Evolutionary conservation across 2,888 invertebrate genomes (phyloP), one percentile per base, ranked within the genome.

Genomic region (Gastracanthus pulcherrimus): DNA sequence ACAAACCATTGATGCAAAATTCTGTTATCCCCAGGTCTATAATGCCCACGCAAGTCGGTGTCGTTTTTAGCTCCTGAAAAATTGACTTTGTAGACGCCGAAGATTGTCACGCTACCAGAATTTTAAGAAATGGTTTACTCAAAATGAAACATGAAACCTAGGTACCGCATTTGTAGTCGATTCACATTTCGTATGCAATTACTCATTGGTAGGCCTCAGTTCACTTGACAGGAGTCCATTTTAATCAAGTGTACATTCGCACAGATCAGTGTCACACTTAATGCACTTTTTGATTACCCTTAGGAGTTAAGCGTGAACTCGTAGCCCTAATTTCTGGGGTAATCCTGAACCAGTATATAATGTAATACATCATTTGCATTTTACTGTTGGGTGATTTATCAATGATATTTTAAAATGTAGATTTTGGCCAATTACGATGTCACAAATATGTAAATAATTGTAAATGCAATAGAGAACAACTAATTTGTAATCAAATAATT

Each of bases 231-330:
- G 11, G 16, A 64, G 62, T 36, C 23, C 0, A 48, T 36, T n/a
- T 2, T 34, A 66, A 29, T 51, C 19, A 11, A 31, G 38, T 66
- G 26, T 55, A 48, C 13, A 62, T 16, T 23, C 11, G 38, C 23
- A 38, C 7, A 71, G 19, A 58, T 58, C 55, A 71, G 19, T 34
- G 23, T 71, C 51, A 62, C 11, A 2, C 34, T 41, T 29, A 62
- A 34, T 23, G 34, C 34, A 62, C 45, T 60, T 31, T 3, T 19
- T 62, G 13, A 74, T 74, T 62, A 23, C 72, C 58, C 60, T 5
- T 60, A 31, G 41, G 36, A 60, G 29, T 58, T 45, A 31, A 74
- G 62, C 34, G 26, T 62, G 29, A 60, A 74, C 34, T 74, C 16
- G n/a, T 62, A 62, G 45, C 6, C 11, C 13, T 23, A 26, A 71